These are phyloP conservation scores for Drosophila pandora DNA, from an alignment of 1,140 invertebrate genomes.

Conservation along the genomic window DNA sequence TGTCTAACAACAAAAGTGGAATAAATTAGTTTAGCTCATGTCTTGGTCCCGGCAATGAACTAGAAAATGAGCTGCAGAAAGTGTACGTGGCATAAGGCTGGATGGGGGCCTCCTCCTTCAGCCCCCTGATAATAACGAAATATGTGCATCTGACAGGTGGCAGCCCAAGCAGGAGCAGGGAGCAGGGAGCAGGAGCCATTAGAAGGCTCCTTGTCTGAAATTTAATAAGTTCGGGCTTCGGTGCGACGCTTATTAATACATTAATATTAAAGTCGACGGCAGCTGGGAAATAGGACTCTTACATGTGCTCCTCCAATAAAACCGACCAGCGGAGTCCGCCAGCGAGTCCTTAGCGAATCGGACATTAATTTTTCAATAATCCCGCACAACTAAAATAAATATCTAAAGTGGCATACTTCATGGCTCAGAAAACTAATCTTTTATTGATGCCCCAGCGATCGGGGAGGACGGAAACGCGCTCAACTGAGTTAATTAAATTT, in stretches of 20 bases:
- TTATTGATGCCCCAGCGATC: conserved; percentile 71
- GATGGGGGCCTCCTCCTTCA: conserved; percentile 7
- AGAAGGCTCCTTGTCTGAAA: conserved; percentile 46
- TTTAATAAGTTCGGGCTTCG: conserved; percentile 59
- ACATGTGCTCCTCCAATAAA: conserved; percentile 36
- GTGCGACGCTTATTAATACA: conserved; percentile 59
- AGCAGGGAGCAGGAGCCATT: conserved; percentile 9
- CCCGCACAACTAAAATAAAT: conserved; percentile 61
- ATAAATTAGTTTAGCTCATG: conserved; percentile 83
- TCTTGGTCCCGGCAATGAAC: conserved; percentile 75
- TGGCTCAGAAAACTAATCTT: conserved; percentile 72
- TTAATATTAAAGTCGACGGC: conserved; percentile 64
- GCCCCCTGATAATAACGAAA: conserved; percentile 74
- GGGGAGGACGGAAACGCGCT: conserved; percentile 42
- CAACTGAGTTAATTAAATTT: conserved; percentile 82
- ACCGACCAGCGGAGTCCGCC: background rate
- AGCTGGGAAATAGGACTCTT: conserved; percentile 42
- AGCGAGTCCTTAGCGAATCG: conserved; percentile 53
- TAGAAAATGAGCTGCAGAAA: conserved; percentile 80
- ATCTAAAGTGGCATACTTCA: conserved; percentile 70
- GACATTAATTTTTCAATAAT: conserved; percentile 81
- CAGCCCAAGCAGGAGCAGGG: conserved; percentile 39
- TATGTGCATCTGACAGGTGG: conserved; percentile 78
- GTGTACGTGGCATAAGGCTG: conserved; percentile 56
- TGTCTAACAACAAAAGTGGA: conserved; percentile 81